Percentiles rank a stretch among this genome's conserved stretches.
Evolutionary conservation across 2,113 vertebrate genomes (phyloP).

Genomic region (Lamprologus ornatipinnis): DNA sequence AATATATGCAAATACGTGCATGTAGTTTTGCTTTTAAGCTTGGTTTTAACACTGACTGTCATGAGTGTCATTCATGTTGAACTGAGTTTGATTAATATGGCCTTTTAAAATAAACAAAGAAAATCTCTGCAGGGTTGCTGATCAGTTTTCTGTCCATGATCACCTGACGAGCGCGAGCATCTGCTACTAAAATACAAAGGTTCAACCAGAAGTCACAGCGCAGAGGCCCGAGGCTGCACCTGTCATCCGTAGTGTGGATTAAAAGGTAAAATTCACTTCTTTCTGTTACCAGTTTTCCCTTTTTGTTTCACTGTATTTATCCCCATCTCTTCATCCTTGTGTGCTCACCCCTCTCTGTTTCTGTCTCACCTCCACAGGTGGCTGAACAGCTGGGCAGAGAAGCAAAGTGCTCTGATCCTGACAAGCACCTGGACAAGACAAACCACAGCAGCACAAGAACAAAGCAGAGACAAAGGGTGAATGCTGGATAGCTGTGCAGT

Average conservation of each 20-base stretch:
- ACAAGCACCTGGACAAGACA: conserved; percentile 31
- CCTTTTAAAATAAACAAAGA: not conserved
- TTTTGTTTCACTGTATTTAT: not conserved
- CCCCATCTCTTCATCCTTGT: not conserved
- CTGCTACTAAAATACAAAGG: not conserved
- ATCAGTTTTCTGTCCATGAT: not conserved
- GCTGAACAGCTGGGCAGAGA: conserved; percentile 32
- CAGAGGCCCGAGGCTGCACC: not conserved
- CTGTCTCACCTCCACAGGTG: conserved; percentile 44
- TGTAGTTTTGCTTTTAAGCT: not conserved
- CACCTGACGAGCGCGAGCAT: not conserved
- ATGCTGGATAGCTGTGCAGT: not conserved
- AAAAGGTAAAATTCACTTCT: not conserved
- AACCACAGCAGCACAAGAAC: not conserved
- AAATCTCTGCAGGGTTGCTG: not conserved
- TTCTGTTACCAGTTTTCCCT: not conserved
- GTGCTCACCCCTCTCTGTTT: not conserved
- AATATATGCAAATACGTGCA: not conserved
- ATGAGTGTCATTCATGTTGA: not conserved
- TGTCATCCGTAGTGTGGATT: not conserved
- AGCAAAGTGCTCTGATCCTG: conserved; percentile 8
- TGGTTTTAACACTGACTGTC: not conserved
- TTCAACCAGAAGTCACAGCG: not conserved
- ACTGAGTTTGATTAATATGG: not conserved
- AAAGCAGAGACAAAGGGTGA: not conserved